Base-by-base conservation (phyloP, 2,888 invertebrate genomes). In the Catotricha subobsoleta region DNA sequence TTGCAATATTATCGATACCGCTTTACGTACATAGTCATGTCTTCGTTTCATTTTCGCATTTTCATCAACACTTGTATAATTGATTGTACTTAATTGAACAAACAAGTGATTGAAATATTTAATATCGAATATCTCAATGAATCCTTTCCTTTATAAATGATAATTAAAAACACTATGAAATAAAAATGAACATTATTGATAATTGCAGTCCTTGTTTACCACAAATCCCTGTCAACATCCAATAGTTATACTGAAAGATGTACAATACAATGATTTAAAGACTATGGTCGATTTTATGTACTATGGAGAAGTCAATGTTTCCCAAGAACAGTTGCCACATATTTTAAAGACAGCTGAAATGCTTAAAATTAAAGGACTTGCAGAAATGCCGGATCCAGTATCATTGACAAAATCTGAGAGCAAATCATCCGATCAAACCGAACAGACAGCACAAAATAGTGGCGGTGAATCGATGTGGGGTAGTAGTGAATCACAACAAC, bases 251-350 rank as follows among this genome's bases (percentile, higher is more conserved):
- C 64, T 88, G 36, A 88, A 87, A 60, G 87, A 88, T 68, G 82
- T 88, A 9, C 79, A 81, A 52, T 87, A 80, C 55, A 72, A 76
- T 39, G 86, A 88, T 61, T 69, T 88, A 43, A 80, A 81, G 55
- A 82, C 81, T 21, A 81, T 88, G 72, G 83, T 88, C 9, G 84
- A 87, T 55, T 90, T 88, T 56, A 88, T 90, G 81, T 90, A 90
- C 58, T 82, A 82, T 52, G 90, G 90, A 0, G 87, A 87, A 67
- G 87, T 90, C 7, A 87, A 88, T 60, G 86, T 90, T 23, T 83
- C 86, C 2, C 83, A 87, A 56, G 86, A 87, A 52, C 83, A 86
- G 56, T 64, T 88, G 51, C 83, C 83, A 45, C 73, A 76, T 62
- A 74, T 78, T 50, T 64, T 76, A 45, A 74, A 87, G 69, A 86